Base-by-base conservation (phyloP, 1,140 invertebrate species). In the Heliconius congener region DNA sequence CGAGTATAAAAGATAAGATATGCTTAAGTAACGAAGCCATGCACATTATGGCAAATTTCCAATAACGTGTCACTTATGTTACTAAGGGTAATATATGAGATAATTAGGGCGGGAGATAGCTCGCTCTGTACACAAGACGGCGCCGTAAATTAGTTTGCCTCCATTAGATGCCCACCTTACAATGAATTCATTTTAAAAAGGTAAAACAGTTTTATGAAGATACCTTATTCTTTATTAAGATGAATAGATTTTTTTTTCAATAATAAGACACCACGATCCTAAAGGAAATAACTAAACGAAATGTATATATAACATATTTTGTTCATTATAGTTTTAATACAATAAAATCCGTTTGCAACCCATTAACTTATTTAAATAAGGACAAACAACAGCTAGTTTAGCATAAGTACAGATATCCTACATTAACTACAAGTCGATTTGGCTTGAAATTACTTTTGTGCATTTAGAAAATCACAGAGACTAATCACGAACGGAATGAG, bases 401-500 rank as follows among this genome's bases (percentile, higher is more conserved):
- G 27, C 39, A 71, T 50, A 39, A 52, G 23, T n/a, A 77, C 30
- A 71, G 70, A 72, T 83, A 82, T 50, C 73, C 76, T 79, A 76
- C 42, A 81, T 57, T 71, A 55, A 46, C 30, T 71, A 52, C 76
- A 39, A 42, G 60, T 50, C 74, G 81, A 75, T 85, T 82, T 83
- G 82, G 81, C 72, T 79, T 78, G 82, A 83, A 80, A 82, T 83
- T 84, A 85, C 81, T 80, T 83, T 83, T 82, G 73, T 85, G 81
- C 85, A 87, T 90, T 87, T 87, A 91, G 88, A 93, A 91, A 91
- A 91, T 90, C 89, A 90, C 85, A 87, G 87, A 92, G 84, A 87
- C 89, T 92, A 93, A 94, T 92, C 89, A 92, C 90, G 87, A 86
- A 83, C 85, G 84, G 90, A 92, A 94, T 93, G 91, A 93, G 91